Evolutionary conservation across 2,113 vertebrate genomes (phyloP).

Genomic region (Ammospiza caudacuta): DNA sequence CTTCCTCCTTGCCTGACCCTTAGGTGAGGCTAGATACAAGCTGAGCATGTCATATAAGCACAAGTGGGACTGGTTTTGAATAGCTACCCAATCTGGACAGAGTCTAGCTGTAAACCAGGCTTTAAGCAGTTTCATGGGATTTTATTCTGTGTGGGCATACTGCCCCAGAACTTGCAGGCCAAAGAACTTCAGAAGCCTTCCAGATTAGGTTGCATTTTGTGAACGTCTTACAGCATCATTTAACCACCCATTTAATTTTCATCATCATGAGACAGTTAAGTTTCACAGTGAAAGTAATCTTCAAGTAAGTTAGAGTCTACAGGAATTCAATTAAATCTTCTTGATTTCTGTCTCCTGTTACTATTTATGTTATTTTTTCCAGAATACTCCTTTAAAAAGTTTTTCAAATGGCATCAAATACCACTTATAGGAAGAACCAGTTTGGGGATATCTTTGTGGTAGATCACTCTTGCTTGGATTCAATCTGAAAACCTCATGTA

Average conservation of each 20-base stretch:
- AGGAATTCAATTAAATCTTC: not conserved
- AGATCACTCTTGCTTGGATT: not conserved
- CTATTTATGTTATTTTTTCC: not conserved
- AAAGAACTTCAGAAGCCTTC: not conserved
- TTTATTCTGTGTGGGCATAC: not conserved
- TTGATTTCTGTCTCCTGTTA: not conserved
- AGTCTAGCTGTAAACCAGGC: not conserved
- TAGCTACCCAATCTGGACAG: not conserved
- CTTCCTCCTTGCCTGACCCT: not conserved
- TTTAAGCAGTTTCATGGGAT: not conserved
- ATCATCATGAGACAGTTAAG: not conserved
- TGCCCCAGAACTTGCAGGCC: not conserved
- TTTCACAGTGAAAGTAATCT: not conserved
- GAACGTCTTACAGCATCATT: accelerated
- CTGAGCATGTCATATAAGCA: not conserved
- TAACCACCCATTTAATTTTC: not conserved
- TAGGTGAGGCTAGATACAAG: not conserved
- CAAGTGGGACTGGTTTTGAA: not conserved
- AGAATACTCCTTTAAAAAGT: not conserved
- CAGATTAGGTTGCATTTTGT: not conserved
- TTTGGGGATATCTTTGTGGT: not conserved
- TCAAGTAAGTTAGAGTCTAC: not conserved
- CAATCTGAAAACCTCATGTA: not conserved
- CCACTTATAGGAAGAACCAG: not conserved
- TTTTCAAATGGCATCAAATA: not conserved